Conservation (phyloP, 37 sponge, comb jelly and placozoan genomes). For the Ephydatia muelleri region DNA sequence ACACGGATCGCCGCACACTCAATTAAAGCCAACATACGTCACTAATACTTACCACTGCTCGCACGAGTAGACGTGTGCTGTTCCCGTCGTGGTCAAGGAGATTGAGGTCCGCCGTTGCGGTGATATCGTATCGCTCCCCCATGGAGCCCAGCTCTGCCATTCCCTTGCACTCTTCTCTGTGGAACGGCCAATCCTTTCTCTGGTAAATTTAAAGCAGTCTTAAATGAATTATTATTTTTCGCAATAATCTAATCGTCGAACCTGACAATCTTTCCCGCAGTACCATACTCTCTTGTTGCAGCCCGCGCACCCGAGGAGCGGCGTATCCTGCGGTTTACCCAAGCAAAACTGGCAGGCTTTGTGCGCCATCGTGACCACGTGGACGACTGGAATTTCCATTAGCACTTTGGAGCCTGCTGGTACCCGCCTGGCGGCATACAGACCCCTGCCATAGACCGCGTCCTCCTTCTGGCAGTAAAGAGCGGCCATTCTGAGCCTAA, state of each 20-base stretch:
- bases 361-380: background rate
- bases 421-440: background rate
- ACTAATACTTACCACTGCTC: background rate
- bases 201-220: background rate
- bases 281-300: background rate
- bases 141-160: background rate
- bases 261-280: background rate
- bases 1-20: too few species aligned
- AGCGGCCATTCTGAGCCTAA: background rate
- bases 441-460: background rate
- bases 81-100: background rate
- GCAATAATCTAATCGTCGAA: too few species aligned
- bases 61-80: background rate
- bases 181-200: background rate
- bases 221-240: too few species aligned
- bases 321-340: background rate
- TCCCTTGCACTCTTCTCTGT: constrained; percentile 1
- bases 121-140: background rate
- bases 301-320: background rate
- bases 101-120: background rate
- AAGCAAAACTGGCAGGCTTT: background rate
- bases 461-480: background rate
- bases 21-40: too few species aligned
- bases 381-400: background rate
- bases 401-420: background rate